These are phyloP conservation scores for Lamellibrachia luymesi DNA, from an alignment of 1,140 invertebrate species.

Conservation along the genomic window DNA sequence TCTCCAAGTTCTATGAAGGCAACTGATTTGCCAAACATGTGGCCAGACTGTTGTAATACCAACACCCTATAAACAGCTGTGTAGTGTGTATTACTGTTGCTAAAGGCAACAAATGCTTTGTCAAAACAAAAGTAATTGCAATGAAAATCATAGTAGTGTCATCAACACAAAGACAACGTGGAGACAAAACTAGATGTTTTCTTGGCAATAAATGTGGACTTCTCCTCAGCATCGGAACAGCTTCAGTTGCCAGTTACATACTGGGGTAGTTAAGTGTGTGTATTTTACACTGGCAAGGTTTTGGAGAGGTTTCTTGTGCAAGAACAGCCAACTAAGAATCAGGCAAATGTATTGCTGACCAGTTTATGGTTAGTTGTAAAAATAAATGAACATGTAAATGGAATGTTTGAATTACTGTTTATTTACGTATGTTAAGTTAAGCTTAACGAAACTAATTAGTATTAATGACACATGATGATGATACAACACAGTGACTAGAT, in stretches of 20 bases:
- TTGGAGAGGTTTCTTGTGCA: background rate
- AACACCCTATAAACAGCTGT: background rate
- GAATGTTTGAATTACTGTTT: background rate
- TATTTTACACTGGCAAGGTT: background rate
- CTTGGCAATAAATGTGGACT: background rate
- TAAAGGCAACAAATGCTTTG: background rate
- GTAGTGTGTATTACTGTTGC: background rate
- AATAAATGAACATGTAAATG: background rate
- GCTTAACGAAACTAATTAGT: background rate
- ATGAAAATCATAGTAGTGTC: background rate
- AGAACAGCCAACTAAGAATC: background rate
- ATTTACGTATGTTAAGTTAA: background rate
- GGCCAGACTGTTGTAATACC: background rate
- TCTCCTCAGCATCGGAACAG: background rate
- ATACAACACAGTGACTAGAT: too few relatives aligned
- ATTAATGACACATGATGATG: background rate
- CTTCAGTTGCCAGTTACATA: background rate
- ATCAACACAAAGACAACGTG: background rate
- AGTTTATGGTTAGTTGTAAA: slow-evolving; percentile 1
- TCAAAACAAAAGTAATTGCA: background rate
- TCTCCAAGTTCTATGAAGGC: slow-evolving; percentile 77
- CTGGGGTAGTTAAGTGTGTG: background rate
- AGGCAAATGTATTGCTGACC: background rate
- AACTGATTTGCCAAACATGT: slow-evolving; percentile 31
- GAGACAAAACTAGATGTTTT: background rate